phyloP scores from a whole-genome alignment of 1,140 invertebrate genomes.

The Aphaenogaster rudis region DNA sequence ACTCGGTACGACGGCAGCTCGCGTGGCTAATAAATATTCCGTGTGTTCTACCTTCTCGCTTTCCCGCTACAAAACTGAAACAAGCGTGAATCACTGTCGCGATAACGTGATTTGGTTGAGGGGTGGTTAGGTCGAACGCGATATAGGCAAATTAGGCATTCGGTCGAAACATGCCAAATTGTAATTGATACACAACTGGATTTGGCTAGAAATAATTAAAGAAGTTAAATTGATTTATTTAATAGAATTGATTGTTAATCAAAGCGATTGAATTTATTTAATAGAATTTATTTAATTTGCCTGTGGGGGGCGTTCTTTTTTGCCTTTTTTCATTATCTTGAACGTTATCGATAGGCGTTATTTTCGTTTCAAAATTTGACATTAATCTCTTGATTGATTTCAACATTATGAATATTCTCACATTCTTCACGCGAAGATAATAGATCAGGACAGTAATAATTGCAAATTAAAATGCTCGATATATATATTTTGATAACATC shows the following conservation, averaged over 20 bases:
- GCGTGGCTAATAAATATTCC: constrained; percentile 48
- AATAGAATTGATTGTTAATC: neutral
- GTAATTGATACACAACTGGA: neutral
- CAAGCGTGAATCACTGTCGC: neutral
- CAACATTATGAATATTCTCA: neutral
- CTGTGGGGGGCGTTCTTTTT: neutral
- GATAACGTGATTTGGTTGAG: neutral
- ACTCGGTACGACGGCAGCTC: constrained; percentile 50
- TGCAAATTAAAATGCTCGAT: neutral
- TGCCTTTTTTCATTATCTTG: neutral
- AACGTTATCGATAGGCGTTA: neutral
- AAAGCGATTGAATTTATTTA: neutral
- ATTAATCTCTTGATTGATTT: neutral
- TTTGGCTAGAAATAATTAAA: neutral
- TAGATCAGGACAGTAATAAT: neutral
- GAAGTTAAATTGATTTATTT: neutral
- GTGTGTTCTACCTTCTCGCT: neutral
- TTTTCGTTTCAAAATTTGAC: neutral
- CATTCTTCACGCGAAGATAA: neutral
- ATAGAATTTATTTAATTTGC: neutral
- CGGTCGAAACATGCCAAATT: neutral
- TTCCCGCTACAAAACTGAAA: neutral
- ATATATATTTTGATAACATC: neutral
- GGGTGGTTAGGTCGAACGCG: neutral
- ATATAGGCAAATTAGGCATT: neutral